These are phyloP conservation scores for Neopelma chrysocephalum DNA, from an alignment of 2,797 vertebrate species.

Conservation along the genomic window DNA sequence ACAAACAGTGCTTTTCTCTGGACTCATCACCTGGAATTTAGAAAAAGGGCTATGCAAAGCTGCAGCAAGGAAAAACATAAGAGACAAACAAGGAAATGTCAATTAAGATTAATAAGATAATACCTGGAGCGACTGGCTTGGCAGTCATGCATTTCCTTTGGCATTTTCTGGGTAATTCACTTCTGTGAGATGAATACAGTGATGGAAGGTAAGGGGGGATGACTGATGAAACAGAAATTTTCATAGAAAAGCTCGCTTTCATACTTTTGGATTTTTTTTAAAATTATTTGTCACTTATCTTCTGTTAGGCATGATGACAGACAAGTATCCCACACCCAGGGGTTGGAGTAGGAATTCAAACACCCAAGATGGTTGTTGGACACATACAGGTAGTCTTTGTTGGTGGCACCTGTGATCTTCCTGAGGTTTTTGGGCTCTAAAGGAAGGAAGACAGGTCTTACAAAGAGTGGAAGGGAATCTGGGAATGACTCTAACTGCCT, in stretches of 20 bases:
- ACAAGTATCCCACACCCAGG: not conserved
- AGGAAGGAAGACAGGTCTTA: not conserved
- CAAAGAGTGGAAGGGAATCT: not conserved
- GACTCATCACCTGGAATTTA: not conserved
- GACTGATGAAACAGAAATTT: not conserved
- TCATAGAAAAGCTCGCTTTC: not conserved
- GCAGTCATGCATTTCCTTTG: conserved; percentile 6
- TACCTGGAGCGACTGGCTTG: not conserved
- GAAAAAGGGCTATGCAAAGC: not conserved
- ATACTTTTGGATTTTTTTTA: not conserved
- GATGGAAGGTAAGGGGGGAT: not conserved
- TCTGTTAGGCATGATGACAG: not conserved
- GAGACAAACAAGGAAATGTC: conserved; percentile 36
- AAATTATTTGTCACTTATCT: not conserved
- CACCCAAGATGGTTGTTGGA: not conserved
- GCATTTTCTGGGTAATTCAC: not conserved
- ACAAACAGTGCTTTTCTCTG: not conserved
- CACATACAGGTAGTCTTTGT: not conserved
- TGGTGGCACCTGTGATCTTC: not conserved
- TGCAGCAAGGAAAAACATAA: not conserved
- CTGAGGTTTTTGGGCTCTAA: not conserved
- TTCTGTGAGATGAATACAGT: not conserved
- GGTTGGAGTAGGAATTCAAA: not conserved
- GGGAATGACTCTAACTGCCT: not conserved
- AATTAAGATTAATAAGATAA: conserved; percentile 46